These are phyloP conservation scores for Nothobranchius furzeri DNA, from an alignment of 2,113 vertebrate species.

Conservation along the genomic window DNA sequence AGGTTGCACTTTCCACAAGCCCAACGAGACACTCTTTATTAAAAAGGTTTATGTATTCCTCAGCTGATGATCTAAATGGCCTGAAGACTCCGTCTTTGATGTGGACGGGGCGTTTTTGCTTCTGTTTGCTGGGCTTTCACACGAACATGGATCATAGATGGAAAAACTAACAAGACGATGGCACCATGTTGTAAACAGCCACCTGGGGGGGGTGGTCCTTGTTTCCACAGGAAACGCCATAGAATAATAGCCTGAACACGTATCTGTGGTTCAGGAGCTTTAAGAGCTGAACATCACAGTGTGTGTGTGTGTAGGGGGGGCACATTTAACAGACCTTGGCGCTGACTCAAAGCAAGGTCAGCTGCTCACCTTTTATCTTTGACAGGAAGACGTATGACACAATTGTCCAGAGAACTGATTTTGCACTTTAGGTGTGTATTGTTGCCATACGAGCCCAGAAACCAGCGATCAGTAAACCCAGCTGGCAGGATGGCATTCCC, in stretches of 20 bases:
- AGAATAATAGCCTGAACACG: slow-evolving; percentile 32
- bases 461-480: neutral
- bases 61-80: slow-evolving; percentile 40
- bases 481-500: slow-evolving; percentile 24
- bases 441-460: neutral
- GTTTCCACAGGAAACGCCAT: slow-evolving; percentile 22
- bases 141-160: neutral
- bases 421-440: neutral
- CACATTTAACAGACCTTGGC: neutral
- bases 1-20: no score
- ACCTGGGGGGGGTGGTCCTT: slow-evolving; percentile 20
- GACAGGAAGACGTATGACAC: neutral
- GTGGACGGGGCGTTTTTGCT: neutral
- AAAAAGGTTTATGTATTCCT: slow-evolving; percentile 17
- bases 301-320: neutral
- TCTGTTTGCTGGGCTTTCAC: neutral
- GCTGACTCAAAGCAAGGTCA: neutral
- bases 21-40: slow-evolving; percentile 15
- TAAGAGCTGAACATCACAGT: slow-evolving; percentile 4
- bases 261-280: neutral
- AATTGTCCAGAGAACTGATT: slow-evolving; percentile 6
- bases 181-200: slow-evolving; percentile 10
- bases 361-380: neutral
- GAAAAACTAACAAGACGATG: slow-evolving; percentile 31
- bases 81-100: slow-evolving; percentile 24